Evolutionary conservation across 1,140 invertebrate genomes (phyloP).

Genomic region (Drosophila miranda): DNA sequence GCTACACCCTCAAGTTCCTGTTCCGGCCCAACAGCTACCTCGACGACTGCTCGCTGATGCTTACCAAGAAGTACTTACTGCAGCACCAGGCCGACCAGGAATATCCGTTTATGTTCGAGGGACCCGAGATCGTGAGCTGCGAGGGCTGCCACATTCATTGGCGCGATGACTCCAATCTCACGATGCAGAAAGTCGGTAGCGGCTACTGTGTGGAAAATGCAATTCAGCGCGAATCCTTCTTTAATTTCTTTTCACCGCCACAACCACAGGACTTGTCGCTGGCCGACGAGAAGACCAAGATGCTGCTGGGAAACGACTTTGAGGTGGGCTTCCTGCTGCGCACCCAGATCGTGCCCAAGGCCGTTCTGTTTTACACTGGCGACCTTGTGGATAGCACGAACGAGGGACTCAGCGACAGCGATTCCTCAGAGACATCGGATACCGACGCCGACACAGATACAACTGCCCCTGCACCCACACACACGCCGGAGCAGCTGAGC

Average conservation of each 20-base stretch:
- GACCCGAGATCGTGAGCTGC: slow-evolving; percentile 97
- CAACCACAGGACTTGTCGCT: slow-evolving; percentile 87
- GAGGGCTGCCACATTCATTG: slow-evolving; percentile 95
- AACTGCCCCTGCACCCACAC: too few species aligned
- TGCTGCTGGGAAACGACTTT: slow-evolving; percentile 90
- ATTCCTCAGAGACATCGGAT: slow-evolving; percentile 9
- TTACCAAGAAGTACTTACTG: slow-evolving; percentile 98
- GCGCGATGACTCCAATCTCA: slow-evolving; percentile 98
- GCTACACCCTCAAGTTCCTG: slow-evolving; percentile 90
- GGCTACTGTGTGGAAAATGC: slow-evolving; percentile 85
- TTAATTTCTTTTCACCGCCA: slow-evolving; percentile 98
- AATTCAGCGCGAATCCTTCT: slow-evolving; percentile 96
- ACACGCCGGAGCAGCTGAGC: too few species aligned
- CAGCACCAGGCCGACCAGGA: slow-evolving; percentile 94
- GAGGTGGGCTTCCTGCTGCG: slow-evolving; percentile 98
- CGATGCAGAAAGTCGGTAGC: slow-evolving; percentile 89
- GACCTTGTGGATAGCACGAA: slow-evolving; percentile 85
- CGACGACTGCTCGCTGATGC: slow-evolving; percentile 92
- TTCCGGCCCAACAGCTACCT: slow-evolving; percentile 98
- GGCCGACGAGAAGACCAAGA: slow-evolving; percentile 77
- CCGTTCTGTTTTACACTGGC: slow-evolving; percentile 96
- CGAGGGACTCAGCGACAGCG: slow-evolving; percentile 23
- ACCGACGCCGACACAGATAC: too few species aligned
- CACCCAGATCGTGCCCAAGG: slow-evolving; percentile 94
- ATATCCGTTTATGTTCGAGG: slow-evolving; percentile 97